Percentiles rank a stretch among this genome's conserved stretches.
Evolutionary conservation across 2,113 vertebrate genomes (phyloP).

Genomic region (Myiagra hebetior): DNA sequence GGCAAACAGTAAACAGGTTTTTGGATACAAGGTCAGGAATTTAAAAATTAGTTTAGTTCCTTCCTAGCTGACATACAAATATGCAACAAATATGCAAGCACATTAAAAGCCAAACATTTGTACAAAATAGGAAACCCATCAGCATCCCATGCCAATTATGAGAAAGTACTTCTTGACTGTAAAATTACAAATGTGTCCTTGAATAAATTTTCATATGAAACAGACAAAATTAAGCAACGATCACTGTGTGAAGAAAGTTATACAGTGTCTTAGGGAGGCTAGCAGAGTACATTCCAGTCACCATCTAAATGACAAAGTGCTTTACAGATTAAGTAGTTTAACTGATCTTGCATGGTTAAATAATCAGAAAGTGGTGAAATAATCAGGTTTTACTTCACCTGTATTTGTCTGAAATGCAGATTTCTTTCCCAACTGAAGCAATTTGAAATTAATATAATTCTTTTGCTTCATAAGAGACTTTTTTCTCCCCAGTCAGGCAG

Average conservation of each 20-base stretch:
- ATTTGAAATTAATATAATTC: background rate
- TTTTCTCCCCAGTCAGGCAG: background rate
- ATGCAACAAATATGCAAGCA: constrained; percentile 30
- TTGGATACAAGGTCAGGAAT: constrained; percentile 51
- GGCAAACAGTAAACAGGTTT: constrained; percentile 19
- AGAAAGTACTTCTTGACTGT: constrained; percentile 27
- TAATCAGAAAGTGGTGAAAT: background rate
- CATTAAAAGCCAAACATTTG: constrained; percentile 38
- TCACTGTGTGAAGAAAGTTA: background rate
- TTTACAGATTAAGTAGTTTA: constrained; percentile 18
- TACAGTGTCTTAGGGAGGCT: constrained; percentile 30
- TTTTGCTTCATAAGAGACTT: background rate
- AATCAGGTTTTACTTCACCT: background rate
- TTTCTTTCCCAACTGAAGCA: background rate
- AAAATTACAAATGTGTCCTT: constrained; percentile 3
- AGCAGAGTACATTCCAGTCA: constrained; percentile 52
- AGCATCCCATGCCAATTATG: constrained; percentile 33
- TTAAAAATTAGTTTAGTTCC: background rate
- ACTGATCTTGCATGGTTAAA: background rate
- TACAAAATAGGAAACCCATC: constrained; percentile 40
- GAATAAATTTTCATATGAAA: background rate
- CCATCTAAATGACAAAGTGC: constrained; percentile 49
- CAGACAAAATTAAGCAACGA: background rate
- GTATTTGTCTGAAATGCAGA: background rate
- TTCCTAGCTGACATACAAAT: constrained; percentile 44